phyloP scores from a whole-genome alignment of 2,797 vertebrate species.

The Falco peregrinus region DNA sequence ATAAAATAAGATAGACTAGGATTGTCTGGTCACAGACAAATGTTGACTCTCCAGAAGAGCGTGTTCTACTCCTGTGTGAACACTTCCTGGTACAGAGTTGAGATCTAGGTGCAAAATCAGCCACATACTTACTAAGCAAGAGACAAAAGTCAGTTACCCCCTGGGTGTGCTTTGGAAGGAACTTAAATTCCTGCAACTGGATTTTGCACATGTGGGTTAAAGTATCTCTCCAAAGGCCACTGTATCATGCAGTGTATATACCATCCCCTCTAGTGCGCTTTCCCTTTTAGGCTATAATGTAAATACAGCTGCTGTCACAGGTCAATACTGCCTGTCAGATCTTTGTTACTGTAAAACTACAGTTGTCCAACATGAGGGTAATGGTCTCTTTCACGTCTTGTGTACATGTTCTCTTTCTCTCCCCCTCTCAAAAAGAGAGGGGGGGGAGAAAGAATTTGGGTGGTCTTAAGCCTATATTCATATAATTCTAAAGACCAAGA shows the following conservation, averaged over 20 bases:
- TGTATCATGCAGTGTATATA: background rate
- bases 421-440: background rate
- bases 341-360: constrained; percentile 50
- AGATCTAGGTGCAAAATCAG: background rate
- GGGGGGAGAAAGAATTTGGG: constrained; percentile 2
- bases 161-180: background rate
- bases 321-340: background rate
- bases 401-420: background rate
- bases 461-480: constrained; percentile 60
- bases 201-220: background rate
- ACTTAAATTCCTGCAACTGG: constrained; percentile 15
- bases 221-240: background rate
- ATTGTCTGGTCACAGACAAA: background rate
- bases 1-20: background rate
- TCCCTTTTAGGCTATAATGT: constrained; percentile 19
- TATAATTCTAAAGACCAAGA: constrained; percentile 51
- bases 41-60: background rate
- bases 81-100: background rate
- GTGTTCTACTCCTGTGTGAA: background rate
- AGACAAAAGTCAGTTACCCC: constrained; percentile 38
- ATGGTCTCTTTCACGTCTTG: background rate
- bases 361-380: background rate
- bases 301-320: constrained; percentile 61
- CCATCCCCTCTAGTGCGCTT: background rate
- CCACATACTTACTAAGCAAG: background rate